These are phyloP conservation scores for Trachelipus rathkii DNA, from an alignment of 1,140 invertebrate genomes.

Conservation along the genomic window DNA sequence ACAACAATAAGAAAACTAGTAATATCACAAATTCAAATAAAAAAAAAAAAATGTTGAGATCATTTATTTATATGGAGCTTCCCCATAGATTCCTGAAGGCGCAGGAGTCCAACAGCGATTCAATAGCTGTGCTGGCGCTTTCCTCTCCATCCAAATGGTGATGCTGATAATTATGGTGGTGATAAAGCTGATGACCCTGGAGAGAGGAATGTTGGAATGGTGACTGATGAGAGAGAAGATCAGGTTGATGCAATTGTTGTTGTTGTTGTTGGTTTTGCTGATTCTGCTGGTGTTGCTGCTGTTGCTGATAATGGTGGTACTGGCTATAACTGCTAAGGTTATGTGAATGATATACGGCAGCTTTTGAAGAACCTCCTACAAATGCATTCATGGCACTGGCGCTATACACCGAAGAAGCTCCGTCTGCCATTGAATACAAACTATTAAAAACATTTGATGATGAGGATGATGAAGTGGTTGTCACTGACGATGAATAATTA, in stretches of 20 bases:
- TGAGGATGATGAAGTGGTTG: not conserved
- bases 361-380: not conserved
- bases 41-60: not conserved
- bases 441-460: not conserved
- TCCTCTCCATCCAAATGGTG: constrained; percentile 12
- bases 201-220: not conserved
- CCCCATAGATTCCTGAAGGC: constrained; percentile 36
- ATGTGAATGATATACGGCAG: too few species aligned
- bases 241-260: not conserved
- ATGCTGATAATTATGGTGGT: not conserved
- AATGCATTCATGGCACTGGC: not conserved
- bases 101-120: constrained; percentile 31
- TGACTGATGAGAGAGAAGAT: not conserved
- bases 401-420: not conserved
- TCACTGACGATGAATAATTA: not conserved
- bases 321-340: too few species aligned
- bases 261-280: not conserved
- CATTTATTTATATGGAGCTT: constrained; percentile 23
- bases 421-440: not conserved
- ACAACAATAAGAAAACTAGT: too few species aligned
- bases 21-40: too few species aligned
- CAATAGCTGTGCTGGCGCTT: constrained; percentile 29
- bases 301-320: too few species aligned
- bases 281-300: not conserved
- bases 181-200: constrained; percentile 8